These are phyloP conservation scores for Synanthedon vespiformis DNA, from an alignment of 2,888 invertebrate species.

Conservation along the genomic window DNA sequence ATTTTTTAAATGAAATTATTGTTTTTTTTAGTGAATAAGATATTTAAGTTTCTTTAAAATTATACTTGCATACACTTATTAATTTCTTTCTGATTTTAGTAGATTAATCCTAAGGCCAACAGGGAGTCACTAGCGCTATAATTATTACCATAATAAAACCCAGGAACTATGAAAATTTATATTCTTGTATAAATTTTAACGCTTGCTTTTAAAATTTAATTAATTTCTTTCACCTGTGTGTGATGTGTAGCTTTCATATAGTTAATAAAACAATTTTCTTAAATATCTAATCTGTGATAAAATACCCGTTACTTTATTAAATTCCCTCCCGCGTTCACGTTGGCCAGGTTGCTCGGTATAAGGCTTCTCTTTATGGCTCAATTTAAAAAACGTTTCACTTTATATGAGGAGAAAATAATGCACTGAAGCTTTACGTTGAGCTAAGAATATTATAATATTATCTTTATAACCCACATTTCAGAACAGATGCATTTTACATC, in stretches of 20 bases:
- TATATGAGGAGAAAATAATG: conserved; percentile 47
- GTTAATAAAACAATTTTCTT: not conserved
- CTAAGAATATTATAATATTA: conserved; percentile 14
- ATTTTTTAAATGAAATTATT: too few species aligned
- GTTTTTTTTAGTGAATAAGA: too few species aligned
- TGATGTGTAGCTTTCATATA: not conserved
- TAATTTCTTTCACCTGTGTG: too few species aligned
- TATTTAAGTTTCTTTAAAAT: too few species aligned
- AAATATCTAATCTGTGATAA: conserved; percentile 37
- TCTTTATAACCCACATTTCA: not conserved
- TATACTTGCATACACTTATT: too few species aligned
- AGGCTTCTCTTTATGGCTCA: conserved; percentile 53
- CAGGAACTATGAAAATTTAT: too few species aligned
- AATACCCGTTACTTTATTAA: conserved; percentile 59
- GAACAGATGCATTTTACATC: not conserved
- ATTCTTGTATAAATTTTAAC: too few species aligned
- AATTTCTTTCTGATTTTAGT: too few species aligned
- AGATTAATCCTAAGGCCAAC: too few species aligned
- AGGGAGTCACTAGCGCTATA: too few species aligned
- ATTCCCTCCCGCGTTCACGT: conserved; percentile 40
- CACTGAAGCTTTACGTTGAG: conserved; percentile 34
- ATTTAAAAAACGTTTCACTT: conserved; percentile 57
- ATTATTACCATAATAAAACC: too few species aligned
- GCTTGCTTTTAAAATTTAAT: too few species aligned
- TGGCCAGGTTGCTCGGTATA: conserved; percentile 35